A percentile compares a stretch with the other conserved stretches of the same genome.
Conservation (phyloP, 37 sponge, comb jelly and placozoan species). For the Ephydatia muelleri region DNA sequence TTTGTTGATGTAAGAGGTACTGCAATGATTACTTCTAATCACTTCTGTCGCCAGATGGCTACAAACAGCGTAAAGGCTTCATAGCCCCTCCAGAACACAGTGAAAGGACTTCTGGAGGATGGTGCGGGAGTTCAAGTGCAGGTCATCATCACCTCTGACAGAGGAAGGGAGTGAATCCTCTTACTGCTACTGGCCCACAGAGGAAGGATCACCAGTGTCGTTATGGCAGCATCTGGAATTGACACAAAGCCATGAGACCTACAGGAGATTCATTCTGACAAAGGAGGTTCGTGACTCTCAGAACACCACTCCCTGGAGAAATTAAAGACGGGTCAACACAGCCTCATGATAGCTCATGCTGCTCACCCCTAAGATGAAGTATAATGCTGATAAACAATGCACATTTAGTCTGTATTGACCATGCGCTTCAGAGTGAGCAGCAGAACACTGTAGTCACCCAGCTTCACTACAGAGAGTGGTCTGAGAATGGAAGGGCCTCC, state of each 20-base stretch:
- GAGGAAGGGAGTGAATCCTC: constrained; percentile 47
- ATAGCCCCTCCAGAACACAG: constrained; percentile 57
- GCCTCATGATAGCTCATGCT: too few relatives aligned
- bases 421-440: constrained; percentile 6
- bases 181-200: too few relatives aligned
- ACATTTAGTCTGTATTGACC: neutral
- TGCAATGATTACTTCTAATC: neutral
- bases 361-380: neutral
- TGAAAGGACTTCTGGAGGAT: constrained; percentile 58
- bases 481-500: constrained; percentile 20
- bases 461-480: constrained; percentile 64
- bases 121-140: constrained; percentile 58
- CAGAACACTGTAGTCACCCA: constrained; percentile 47
- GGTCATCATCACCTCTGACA: constrained; percentile 15
- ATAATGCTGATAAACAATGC: neutral
- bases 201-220: constrained; percentile 30
- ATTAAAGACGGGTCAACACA: neutral
- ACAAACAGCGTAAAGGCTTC: constrained; percentile 67
- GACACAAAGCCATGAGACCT: constrained; percentile 7
- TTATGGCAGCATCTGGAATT: constrained; percentile 65
- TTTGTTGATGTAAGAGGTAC: neutral
- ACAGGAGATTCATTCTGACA: constrained; percentile 27
- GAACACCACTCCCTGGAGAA: neutral
- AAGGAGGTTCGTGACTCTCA: constrained; percentile 30
- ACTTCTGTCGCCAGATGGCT: constrained; percentile 28